Evolutionary conservation across 1,140 invertebrate species (phyloP).

Genomic region (Aporrectodea caliginosa): DNA sequence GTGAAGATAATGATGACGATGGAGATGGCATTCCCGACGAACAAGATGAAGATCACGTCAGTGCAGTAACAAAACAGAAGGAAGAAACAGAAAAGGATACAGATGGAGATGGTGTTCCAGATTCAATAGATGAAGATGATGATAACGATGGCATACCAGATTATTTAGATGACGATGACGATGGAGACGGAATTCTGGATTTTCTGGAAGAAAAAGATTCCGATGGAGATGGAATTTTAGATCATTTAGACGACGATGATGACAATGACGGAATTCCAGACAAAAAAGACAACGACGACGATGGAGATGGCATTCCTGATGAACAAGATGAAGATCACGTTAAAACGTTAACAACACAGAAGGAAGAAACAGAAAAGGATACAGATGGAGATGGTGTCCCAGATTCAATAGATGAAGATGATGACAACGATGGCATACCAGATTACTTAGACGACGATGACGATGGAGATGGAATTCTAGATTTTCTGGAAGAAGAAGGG

Average conservation of each 20-base stretch:
- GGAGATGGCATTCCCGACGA: neutral
- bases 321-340: neutral
- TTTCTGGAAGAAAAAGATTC: constrained; percentile 24
- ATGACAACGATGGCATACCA: constrained; percentile 19
- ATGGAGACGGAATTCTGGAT: constrained; percentile 34
- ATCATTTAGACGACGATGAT: constrained; percentile 6
- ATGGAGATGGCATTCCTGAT: neutral
- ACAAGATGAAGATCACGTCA: constrained; percentile 19
- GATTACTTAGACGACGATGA: constrained; percentile 26
- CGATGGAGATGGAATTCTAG: constrained; percentile 32
- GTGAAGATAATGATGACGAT: constrained; percentile 10
- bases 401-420: constrained; percentile 12
- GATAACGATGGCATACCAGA: constrained; percentile 35
- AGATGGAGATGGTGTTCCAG: constrained; percentile 33
- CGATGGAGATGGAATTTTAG: constrained; percentile 16
- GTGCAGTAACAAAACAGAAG: constrained; percentile 11
- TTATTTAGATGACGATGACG: too few relatives aligned
- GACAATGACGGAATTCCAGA: constrained; percentile 3
- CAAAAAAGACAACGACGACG: neutral
- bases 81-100: neutral
- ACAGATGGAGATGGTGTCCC: too few relatives aligned
- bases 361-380: too few relatives aligned
- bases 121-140: constrained; percentile 32
- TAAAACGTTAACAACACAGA: neutral
- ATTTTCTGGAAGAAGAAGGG: constrained; percentile 32